Evolutionary conservation across 1,140 invertebrate species (phyloP).

Genomic region (Drosophila suzukii): DNA sequence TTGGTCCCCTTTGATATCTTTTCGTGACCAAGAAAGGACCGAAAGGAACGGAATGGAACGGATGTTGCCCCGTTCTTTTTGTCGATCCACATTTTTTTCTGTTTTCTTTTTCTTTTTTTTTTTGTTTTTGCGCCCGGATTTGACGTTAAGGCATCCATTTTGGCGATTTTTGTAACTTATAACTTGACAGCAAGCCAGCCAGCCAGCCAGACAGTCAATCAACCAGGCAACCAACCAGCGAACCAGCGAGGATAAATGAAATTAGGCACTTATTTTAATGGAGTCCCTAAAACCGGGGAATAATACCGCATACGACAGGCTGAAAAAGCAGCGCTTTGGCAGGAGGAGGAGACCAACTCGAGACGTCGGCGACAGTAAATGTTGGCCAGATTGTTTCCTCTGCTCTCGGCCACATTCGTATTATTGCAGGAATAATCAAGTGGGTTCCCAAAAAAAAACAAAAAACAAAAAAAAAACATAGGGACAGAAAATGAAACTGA

Average conservation of each 20-base stretch:
- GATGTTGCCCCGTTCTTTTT: slow-evolving; percentile 47
- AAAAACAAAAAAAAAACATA: neutral
- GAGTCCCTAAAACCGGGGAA: slow-evolving; percentile 56
- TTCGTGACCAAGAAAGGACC: slow-evolving; percentile 33
- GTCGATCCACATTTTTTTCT: slow-evolving; percentile 27
- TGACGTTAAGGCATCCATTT: slow-evolving; percentile 68
- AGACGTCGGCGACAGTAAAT: slow-evolving; percentile 45
- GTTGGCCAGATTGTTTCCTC: slow-evolving; percentile 16
- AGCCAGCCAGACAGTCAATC: slow-evolving; percentile 28
- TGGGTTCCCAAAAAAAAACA: slow-evolving; percentile 1
- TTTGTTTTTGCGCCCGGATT: slow-evolving; percentile 32
- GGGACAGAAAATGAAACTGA: neutral
- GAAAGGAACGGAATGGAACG: slow-evolving; percentile 17
- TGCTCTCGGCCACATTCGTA: slow-evolving; percentile 22
- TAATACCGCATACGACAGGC: slow-evolving; percentile 10
- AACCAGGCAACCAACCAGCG: slow-evolving; percentile 6
- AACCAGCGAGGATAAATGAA: slow-evolving; percentile 52
- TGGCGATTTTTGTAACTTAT: slow-evolving; percentile 66
- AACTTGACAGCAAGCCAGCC: slow-evolving; percentile 50
- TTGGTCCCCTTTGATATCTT: slow-evolving; percentile 36
- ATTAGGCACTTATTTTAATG: slow-evolving; percentile 78
- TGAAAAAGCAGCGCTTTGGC: neutral
- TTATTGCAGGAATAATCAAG: slow-evolving; percentile 61
- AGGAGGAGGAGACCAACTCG: slow-evolving; percentile 1
- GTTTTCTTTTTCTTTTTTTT: slow-evolving; percentile 16